Evolutionary conservation across 2,797 vertebrate genomes (phyloP).

Genomic region (Helarctos malayanus): DNA sequence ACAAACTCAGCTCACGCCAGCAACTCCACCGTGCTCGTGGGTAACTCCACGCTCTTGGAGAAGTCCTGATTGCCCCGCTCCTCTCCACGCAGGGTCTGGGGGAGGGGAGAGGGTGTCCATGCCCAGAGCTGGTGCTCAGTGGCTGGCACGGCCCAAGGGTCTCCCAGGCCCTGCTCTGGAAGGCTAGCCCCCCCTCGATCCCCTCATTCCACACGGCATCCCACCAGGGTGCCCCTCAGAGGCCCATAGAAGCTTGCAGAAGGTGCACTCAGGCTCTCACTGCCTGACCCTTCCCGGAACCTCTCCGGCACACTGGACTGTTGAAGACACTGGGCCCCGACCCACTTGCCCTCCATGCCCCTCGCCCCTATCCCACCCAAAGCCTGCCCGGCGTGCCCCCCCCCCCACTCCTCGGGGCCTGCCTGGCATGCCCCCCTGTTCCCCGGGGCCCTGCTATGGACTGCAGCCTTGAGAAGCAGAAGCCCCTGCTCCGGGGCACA

Average conservation of each 20-base stretch:
- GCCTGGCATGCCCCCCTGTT: no score
- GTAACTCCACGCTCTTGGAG: not conserved
- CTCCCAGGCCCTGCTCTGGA: not conserved
- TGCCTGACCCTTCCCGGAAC: not conserved
- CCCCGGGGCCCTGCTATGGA: not conserved
- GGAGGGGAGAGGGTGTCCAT: not conserved
- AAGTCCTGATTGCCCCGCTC: not conserved
- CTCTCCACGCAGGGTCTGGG: not conserved
- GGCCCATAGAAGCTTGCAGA: not conserved
- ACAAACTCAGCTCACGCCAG: no score
- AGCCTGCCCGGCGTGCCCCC: no score
- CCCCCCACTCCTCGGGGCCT: no score
- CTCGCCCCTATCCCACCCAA: not conserved
- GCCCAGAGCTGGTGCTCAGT: no score
- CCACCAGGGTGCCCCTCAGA: not conserved
- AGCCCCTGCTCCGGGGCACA: not conserved
- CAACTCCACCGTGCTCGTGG: fast-evolving
- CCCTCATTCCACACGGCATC: not conserved
- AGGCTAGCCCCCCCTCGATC: not conserved
- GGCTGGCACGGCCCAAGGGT: not conserved
- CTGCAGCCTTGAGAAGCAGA: not conserved
- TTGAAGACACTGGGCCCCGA: not conserved
- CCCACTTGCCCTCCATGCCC: not conserved
- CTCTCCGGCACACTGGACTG: not conserved
- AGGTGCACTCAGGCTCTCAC: not conserved